These are phyloP conservation scores for Calameuta idolon DNA, from an alignment of 2,888 invertebrate species.

Conservation along the genomic window DNA sequence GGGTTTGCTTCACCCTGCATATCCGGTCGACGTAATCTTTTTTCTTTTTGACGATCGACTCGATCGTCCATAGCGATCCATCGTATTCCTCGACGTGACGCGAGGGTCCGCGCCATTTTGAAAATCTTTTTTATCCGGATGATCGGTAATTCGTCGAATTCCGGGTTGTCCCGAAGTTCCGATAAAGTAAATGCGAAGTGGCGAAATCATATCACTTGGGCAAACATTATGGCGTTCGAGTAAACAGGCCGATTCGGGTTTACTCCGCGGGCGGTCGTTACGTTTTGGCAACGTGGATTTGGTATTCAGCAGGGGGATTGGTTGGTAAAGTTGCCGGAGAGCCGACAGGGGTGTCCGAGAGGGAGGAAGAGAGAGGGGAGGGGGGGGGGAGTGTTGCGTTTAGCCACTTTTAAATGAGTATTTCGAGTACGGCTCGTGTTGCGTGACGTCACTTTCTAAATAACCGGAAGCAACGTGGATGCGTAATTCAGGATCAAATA, in stretches of 20 bases:
- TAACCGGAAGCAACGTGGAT: not conserved
- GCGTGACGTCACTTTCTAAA: not conserved
- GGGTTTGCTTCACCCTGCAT: not conserved
- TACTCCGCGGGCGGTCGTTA: not conserved
- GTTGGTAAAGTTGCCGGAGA: not conserved
- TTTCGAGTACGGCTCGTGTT: not conserved
- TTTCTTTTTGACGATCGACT: not conserved
- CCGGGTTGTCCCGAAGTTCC: not conserved
- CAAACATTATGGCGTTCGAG: not conserved
- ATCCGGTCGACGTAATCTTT: not conserved
- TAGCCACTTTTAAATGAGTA: not conserved
- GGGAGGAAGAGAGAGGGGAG: constrained; percentile 10
- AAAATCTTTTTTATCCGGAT: not conserved
- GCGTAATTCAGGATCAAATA: not conserved
- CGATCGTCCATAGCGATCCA: not conserved
- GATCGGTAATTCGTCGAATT: not conserved
- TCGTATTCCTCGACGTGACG: not conserved
- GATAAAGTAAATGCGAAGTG: not conserved
- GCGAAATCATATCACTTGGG: not conserved
- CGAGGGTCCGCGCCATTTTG: not conserved
- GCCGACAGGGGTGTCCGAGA: not conserved
- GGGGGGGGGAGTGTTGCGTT: not conserved
- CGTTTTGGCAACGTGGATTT: not conserved
- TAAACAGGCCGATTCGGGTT: not conserved
- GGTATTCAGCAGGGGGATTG: not conserved